Conservation (phyloP, 1,140 invertebrate species). For the Nylanderia fulva region DNA sequence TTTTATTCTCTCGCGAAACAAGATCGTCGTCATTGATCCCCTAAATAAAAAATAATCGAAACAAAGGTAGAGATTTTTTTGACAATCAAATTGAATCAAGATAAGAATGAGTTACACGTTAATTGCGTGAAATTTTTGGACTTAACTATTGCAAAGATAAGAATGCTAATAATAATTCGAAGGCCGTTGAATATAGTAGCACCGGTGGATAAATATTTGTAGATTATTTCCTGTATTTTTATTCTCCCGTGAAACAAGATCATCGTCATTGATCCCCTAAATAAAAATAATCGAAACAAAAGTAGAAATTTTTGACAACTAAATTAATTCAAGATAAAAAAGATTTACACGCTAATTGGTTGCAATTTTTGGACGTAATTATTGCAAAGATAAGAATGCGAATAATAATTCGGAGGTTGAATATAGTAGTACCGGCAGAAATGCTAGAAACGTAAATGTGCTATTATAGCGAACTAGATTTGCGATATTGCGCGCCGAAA, state of each 20-base stretch:
- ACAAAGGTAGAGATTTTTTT: neutral
- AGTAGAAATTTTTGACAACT: neutral
- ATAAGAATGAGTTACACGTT: neutral
- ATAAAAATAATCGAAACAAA: neutral
- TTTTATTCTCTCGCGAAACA: neutral
- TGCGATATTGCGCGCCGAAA: constrained; percentile 30
- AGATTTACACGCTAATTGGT: neutral
- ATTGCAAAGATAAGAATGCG: neutral
- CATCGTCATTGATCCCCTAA: neutral
- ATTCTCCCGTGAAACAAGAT: neutral
- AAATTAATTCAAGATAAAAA: neutral
- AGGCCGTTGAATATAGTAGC: neutral
- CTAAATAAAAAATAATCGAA: neutral
- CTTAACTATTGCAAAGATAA: neutral
- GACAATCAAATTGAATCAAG: neutral
- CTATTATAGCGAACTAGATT: constrained; percentile 26
- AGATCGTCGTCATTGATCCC: neutral
- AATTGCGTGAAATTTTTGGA: neutral
- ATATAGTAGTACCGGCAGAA: neutral
- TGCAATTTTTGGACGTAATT: neutral
- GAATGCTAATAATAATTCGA: neutral
- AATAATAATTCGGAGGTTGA: neutral
- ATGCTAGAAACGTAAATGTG: neutral
- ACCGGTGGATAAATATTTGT: no score
- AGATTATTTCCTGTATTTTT: neutral